Base-by-base conservation (phyloP, 64 coral and sea anemone genomes). In the Pachyseris speciosa region DNA sequence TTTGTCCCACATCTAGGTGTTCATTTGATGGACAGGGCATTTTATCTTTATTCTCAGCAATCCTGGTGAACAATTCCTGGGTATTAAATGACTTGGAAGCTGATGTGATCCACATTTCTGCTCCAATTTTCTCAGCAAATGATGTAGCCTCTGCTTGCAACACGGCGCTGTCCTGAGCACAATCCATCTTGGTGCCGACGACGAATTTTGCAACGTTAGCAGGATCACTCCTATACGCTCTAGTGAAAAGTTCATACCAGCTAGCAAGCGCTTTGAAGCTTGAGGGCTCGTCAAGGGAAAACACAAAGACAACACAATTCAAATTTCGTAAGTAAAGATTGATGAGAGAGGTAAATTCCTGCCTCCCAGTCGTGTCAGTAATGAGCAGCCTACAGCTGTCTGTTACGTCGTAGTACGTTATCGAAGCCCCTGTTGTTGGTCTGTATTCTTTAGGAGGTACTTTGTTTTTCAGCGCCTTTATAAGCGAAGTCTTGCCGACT, bases 281-380 rank as follows among this genome's bases (percentile, higher is more conserved):
- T 40, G 78, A 37, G 36, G 84, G 84, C 19, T 96, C 94, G 47
- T 92, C 72, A 43, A 96, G 51, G 0, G 94, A 83, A 65, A 92
- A 92, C 13, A 92, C 89, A 43, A 96, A 78, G 41, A 96, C 70
- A 27, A 96, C 57, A 83, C 89, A 80, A 66, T 96, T 83, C 59
- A 96, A 57, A 67, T 83, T 59, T 32, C 64, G 50, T 2, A 96
- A 90, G 37, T 92, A 92, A 0, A 92, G 30, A 51, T 92, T 43
- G 25, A 27, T 27, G 70, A 92, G 53, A 74, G 69, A 1, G 20
- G 41, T 30, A 33, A 40, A 42, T 39, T 87, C 89, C 25, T 28
- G 40, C 19, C 6, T 86, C 3, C 94, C 94, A 43, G 94, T 87
- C 7, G 84, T 59, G 65, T 96, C 94, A 20, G 91, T 40, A 45